A percentile compares a stretch with the other conserved stretches of the same genome.
These are phyloP conservation scores for Lissocephala sabroskyi DNA, from an alignment of 2,888 invertebrate species.

Conservation along the genomic window DNA sequence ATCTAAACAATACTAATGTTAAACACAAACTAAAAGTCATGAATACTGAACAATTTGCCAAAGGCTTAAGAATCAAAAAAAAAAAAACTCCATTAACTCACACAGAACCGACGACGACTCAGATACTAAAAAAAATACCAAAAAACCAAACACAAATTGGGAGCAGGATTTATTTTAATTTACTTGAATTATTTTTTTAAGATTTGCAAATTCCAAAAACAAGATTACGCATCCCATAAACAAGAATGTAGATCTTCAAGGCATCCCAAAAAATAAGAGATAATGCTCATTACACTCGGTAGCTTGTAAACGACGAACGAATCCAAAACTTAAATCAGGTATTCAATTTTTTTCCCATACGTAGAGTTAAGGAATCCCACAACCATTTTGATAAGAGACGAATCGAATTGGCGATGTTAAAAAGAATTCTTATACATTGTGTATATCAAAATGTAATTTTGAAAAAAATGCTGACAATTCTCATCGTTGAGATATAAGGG, in stretches of 20 bases:
- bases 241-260: too few relatives aligned
- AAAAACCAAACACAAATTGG: conserved; percentile 23
- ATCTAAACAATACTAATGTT: conserved; percentile 21
- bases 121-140: conserved; percentile 29
- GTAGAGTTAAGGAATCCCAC: conserved; percentile 14
- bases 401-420: conserved; percentile 35
- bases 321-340: conserved; percentile 61
- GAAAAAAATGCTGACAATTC: too few relatives aligned
- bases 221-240: conserved; percentile 39
- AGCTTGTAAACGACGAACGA: conserved; percentile 48
- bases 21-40: conserved; percentile 44
- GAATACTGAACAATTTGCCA: conserved; percentile 61
- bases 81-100: conserved; percentile 18
- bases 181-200: conserved; percentile 9
- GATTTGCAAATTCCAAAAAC: conserved; percentile 7
- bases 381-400: conserved; percentile 26
- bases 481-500: too few relatives aligned
- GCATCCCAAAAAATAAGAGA: conserved; percentile 20
- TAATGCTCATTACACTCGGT: conserved; percentile 53
- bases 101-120: conserved; percentile 21
- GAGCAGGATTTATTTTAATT: conserved; percentile 43
- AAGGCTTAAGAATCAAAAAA: conserved; percentile 56
- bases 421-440: conserved; percentile 17
- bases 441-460: conserved; percentile 66
- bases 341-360: conserved; percentile 53